phyloP scores from a whole-genome alignment of 2,797 vertebrate genomes.

The Moxostoma hubbsi region DNA sequence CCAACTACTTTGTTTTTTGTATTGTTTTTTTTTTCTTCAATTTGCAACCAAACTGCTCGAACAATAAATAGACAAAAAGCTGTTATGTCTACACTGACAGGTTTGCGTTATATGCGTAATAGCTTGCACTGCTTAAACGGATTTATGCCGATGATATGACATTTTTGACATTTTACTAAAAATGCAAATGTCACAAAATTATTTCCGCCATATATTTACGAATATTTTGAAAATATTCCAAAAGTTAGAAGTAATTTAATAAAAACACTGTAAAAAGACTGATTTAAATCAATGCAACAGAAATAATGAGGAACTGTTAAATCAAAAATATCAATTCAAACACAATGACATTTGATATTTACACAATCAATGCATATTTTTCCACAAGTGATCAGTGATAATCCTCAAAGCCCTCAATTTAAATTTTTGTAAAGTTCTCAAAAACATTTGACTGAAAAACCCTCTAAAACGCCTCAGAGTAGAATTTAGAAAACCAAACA shows the following conservation, averaged over 20 bases:
- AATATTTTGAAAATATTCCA: neutral
- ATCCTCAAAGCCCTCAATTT: no score
- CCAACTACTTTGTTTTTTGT: constrained; percentile 47
- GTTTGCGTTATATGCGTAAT: neutral
- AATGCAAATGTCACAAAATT: neutral
- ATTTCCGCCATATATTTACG: neutral
- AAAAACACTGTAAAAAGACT: neutral
- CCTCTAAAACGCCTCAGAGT: neutral
- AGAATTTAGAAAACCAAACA: neutral
- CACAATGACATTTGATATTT: no score
- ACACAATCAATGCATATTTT: neutral
- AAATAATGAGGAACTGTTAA: neutral
- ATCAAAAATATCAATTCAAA: neutral
- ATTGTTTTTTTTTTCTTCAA: neutral
- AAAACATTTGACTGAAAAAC: neutral
- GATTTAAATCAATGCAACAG: neutral
- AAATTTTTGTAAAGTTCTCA: no score
- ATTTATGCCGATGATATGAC: neutral
- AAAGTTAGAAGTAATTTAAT: neutral
- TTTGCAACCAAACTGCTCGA: constrained; percentile 37
- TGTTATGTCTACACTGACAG: neutral
- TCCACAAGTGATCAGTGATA: neutral
- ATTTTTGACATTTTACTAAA: constrained; percentile 1
- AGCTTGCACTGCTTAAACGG: neutral
- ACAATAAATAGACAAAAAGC: constrained; percentile 16